Evolutionary conservation across 2,888 invertebrate species (phyloP).

Genomic region (Pheosia tremula): DNA sequence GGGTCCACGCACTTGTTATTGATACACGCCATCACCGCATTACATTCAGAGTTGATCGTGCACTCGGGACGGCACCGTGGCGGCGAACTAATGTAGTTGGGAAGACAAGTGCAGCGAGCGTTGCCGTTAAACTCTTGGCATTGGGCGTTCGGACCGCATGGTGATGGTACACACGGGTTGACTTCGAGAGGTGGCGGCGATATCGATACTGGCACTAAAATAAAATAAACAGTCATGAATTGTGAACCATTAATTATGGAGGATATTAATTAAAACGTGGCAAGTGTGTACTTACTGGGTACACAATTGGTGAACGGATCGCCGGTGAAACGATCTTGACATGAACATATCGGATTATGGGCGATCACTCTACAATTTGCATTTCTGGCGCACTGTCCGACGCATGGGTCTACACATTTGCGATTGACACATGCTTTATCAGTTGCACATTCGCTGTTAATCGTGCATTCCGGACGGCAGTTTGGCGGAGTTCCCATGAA

Average conservation of each 20-base stretch:
- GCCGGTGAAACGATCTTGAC: constrained; percentile 89
- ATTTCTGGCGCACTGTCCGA: constrained; percentile 91
- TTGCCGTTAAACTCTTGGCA: constrained; percentile 88
- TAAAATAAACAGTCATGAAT: constrained; percentile 1
- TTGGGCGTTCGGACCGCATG: constrained; percentile 91
- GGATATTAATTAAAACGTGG: constrained; percentile 1
- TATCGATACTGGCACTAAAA: constrained; percentile 60
- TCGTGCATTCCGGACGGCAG: constrained; percentile 92
- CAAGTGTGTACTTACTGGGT: constrained; percentile 66
- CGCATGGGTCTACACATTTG: constrained; percentile 92
- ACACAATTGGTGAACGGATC: constrained; percentile 88
- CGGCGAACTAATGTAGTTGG: constrained; percentile 90
- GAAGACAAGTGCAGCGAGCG: constrained; percentile 88
- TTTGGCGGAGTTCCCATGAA: constrained; percentile 91
- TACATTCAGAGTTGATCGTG: constrained; percentile 88
- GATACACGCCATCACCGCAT: constrained; percentile 87
- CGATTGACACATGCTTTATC: constrained; percentile 90
- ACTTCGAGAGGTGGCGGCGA: constrained; percentile 48
- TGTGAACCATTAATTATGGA: constrained; percentile 20
- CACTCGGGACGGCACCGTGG: constrained; percentile 91
- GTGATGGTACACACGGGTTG: constrained; percentile 89
- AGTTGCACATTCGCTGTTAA: constrained; percentile 90
- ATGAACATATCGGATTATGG: constrained; percentile 93
- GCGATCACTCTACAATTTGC: constrained; percentile 92
- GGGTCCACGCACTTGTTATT: constrained; percentile 90